phyloP scores from a whole-genome alignment of 2,888 invertebrate genomes.

The Phytoseiulus persimilis region DNA sequence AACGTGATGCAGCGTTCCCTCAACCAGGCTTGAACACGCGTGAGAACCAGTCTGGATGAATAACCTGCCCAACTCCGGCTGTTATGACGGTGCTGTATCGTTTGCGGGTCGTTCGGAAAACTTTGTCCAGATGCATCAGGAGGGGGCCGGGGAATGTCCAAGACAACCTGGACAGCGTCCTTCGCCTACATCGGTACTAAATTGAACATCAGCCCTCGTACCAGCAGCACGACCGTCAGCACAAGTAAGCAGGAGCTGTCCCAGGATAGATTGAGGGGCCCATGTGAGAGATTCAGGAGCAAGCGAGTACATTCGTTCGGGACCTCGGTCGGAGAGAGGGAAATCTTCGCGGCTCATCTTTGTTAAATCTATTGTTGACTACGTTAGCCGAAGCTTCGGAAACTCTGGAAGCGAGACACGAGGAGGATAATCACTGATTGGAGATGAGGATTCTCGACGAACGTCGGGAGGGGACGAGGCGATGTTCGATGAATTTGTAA shows the following conservation, averaged over 20 bases:
- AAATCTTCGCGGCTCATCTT: not conserved
- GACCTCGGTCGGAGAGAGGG: not conserved
- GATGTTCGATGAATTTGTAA: not conserved
- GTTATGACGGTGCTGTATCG: not conserved
- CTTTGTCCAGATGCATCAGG: not conserved
- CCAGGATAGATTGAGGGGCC: not conserved
- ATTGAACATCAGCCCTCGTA: not conserved
- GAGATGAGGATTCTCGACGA: too few relatives aligned
- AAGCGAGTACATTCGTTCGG: not conserved
- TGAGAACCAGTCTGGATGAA: not conserved
- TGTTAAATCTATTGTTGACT: not conserved
- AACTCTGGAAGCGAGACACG: not conserved
- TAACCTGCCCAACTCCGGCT: not conserved
- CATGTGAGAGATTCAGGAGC: not conserved
- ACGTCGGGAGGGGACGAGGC: not conserved
- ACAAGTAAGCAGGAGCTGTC: not conserved
- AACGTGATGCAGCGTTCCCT: not conserved
- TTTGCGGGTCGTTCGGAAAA: not conserved
- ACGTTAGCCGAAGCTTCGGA: not conserved
- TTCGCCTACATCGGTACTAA: too few relatives aligned
- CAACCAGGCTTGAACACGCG: not conserved
- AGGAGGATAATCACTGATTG: too few relatives aligned
- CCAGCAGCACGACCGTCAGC: not conserved
- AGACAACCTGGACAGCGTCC: too few relatives aligned
- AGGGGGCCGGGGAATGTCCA: not conserved